Conservation (phyloP, 2,113 vertebrate species). For the Dasyurus viverrinus region DNA sequence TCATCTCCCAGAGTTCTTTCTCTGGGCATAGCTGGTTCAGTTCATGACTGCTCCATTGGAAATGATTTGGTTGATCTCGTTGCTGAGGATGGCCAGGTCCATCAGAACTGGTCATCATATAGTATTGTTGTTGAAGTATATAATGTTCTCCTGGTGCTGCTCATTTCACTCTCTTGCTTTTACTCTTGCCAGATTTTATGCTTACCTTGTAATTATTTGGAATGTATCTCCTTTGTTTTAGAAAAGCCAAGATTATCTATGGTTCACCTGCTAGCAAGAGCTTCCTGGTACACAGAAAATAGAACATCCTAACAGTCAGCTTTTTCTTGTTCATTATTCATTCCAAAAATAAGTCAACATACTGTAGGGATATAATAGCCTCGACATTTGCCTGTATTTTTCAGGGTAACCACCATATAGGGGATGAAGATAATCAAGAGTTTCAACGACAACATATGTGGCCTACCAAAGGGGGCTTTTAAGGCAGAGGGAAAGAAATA, state of each 20-base stretch:
- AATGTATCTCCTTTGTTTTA: slow-evolving; percentile 41
- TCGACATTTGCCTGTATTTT: neutral
- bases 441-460: slow-evolving; percentile 10
- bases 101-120: no score
- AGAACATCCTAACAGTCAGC: slow-evolving; percentile 9
- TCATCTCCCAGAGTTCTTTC: no score
- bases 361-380: neutral
- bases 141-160: no score
- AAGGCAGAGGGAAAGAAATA: neutral
- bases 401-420: neutral
- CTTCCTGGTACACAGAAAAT: neutral
- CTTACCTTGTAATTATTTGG: slow-evolving; percentile 62
- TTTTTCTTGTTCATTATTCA: neutral
- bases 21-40: no score
- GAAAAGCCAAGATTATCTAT: neutral
- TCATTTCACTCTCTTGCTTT: no score
- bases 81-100: no score
- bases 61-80: no score
- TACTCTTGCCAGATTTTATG: slow-evolving; percentile 59
- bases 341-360: neutral
- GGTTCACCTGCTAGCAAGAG: slow-evolving; percentile 13
- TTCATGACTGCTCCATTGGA: no score
- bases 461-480: no score
- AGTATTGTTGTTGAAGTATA: no score
- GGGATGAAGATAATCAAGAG: slow-evolving; percentile 19